Base-by-base conservation (phyloP, 2,797 vertebrate genomes). In the Argyrosomus regius region DNA sequence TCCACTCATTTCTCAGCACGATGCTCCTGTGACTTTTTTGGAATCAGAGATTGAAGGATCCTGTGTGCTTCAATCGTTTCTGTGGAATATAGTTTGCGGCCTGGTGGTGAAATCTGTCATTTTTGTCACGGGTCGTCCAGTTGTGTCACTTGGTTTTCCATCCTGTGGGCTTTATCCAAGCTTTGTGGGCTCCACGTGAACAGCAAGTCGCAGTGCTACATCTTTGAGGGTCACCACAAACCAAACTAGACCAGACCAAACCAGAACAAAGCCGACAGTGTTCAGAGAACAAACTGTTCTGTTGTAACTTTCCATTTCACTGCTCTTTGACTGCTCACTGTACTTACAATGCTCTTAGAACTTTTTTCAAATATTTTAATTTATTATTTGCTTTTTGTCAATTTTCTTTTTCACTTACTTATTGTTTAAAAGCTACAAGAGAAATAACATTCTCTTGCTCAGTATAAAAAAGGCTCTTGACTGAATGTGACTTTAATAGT, bases 131-230 rank as follows among this genome's bases (percentile, higher is more conserved):
- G 63, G 50, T 78, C 56, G 31, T 69, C 61, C 0, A 45, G 54
- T 10, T 64, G 48, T 81, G 69, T 76, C 49, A 62, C 72, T 74
- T 49, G 4, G 4, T 59, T 82, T 73, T 49, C 52, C 24, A 62
- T 60, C 61, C 22, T 43, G 58, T 28, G 66, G 80, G 57, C 13
- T 83, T 41, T 49, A 75, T 58, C 61, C 35, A 53, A 77, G 56
- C 49, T 82, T 63, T 79, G 80, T 48, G 53, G 68, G 52, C 17
- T 72, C 61, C 28, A 62, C 20, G 45, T 64, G 56, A 59, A 79
- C 43, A 54, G 53, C 53, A 53, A 6, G 66, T n/a, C 73, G 24
- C 48, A 72, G n/a, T 48, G 45, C 24, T 58, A 26, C 26, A 3
- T 43, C 24, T 61, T 41, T 63, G 57, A n/a, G 18, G 31, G 64